Conservation (phyloP, 2,113 vertebrate genomes). For the Maccullochella peelii region DNA sequence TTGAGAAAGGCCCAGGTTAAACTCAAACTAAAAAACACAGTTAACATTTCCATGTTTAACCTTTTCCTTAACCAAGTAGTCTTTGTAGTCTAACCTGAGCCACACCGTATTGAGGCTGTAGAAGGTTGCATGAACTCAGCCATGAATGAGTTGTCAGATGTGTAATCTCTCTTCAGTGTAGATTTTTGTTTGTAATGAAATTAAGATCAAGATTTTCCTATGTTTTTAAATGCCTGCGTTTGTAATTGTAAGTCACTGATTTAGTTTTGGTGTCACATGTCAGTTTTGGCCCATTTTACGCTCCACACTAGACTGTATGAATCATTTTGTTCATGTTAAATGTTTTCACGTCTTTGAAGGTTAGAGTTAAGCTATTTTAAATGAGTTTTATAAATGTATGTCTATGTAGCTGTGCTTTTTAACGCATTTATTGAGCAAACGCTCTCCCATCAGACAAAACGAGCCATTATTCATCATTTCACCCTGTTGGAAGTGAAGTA, state of each 20-base stretch:
- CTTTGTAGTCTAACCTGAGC: neutral
- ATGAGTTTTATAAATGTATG: neutral
- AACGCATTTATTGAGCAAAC: neutral
- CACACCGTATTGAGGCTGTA: neutral
- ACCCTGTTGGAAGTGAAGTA: conserved; percentile 26
- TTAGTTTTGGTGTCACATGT: neutral
- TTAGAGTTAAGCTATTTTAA: neutral
- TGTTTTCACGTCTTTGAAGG: neutral
- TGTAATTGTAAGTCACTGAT: neutral
- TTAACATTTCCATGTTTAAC: no score
- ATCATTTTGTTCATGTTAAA: neutral
- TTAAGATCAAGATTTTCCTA: neutral
- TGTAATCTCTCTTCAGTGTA: neutral
- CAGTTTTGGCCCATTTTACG: neutral
- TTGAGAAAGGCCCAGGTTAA: neutral
- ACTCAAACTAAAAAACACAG: no score
- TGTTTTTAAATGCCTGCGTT: neutral
- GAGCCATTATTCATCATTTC: conserved; percentile 26
- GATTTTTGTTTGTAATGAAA: neutral
- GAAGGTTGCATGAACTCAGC: neutral
- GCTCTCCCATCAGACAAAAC: neutral
- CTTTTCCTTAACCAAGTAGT: neutral
- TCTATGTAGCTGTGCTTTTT: neutral
- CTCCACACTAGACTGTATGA: neutral
- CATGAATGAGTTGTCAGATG: neutral